Percentiles rank a stretch among this genome's conserved stretches.
Evolutionary conservation across 2,888 invertebrate genomes (phyloP).

Genomic region (Disparrhopalites patrizii): DNA sequence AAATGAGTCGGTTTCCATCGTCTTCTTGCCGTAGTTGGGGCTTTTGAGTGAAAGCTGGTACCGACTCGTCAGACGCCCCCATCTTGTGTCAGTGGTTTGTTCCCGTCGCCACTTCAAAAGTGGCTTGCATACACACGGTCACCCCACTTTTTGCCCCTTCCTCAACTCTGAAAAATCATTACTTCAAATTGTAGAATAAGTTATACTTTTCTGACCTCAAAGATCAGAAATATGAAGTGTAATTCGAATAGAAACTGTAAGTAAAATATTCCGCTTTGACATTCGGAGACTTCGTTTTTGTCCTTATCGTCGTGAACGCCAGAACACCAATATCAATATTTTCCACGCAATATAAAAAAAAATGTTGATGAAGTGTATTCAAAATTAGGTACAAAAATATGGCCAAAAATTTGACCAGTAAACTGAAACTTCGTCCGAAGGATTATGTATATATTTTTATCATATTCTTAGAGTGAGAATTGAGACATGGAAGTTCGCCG

Average conservation of each 20-base stretch:
- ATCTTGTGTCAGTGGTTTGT: constrained; percentile 52
- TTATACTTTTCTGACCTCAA: no score
- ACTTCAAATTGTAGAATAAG: not conserved
- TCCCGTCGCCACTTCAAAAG: constrained; percentile 17
- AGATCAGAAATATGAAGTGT: no score
- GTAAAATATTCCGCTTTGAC: not conserved
- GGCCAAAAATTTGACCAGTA: no score
- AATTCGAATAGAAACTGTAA: no score
- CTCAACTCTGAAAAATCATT: constrained; percentile 4
- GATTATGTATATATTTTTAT: no score
- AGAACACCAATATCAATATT: no score
- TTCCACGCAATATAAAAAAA: no score
- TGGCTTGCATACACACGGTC: constrained; percentile 7
- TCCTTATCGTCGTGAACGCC: not conserved
- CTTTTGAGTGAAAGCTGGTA: constrained; percentile 98
- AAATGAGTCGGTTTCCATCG: constrained; percentile 89
- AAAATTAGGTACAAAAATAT: no score
- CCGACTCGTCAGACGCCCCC: constrained; percentile 90
- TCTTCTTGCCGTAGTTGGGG: constrained; percentile 94
- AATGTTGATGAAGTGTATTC: no score
- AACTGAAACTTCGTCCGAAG: no score
- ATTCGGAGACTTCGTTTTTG: not conserved
- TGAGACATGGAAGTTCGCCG: no score
- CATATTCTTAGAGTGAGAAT: no score
- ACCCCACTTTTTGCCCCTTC: not conserved